A percentile compares a stretch with the other conserved stretches of the same genome.
These are phyloP conservation scores for Phalanger gymnotis DNA, from an alignment of 2,797 vertebrate species.

Conservation along the genomic window DNA sequence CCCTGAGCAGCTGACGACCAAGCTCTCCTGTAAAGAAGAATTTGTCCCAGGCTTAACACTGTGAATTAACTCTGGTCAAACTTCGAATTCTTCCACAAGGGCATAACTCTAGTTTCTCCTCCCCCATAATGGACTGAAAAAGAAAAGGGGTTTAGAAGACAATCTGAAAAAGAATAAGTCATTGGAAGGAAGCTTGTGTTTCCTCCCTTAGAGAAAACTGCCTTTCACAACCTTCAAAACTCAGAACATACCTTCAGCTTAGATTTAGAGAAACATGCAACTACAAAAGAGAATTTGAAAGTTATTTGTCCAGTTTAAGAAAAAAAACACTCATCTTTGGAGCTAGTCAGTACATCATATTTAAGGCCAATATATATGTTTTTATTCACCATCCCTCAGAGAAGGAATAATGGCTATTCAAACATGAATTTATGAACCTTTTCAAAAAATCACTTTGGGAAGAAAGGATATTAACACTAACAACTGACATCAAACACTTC, in stretches of 20 bases:
- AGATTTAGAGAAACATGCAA: not conserved
- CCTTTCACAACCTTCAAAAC: slow-evolving; percentile 6
- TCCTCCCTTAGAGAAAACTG: not conserved
- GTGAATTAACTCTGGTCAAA: slow-evolving; percentile 58
- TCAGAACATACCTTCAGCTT: not conserved
- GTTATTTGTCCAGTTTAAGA: not conserved
- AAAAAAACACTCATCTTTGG: not conserved
- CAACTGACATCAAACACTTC: not conserved
- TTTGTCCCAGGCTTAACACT: slow-evolving; percentile 55
- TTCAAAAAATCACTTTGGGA: not conserved
- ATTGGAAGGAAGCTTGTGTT: not conserved
- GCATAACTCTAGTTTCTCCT: slow-evolving; percentile 26
- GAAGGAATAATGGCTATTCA: not conserved
- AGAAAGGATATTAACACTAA: not conserved
- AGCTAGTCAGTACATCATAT: not conserved
- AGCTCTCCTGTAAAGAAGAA: slow-evolving; percentile 63
- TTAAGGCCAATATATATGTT: not conserved
- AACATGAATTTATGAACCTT: not conserved
- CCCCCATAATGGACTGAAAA: not conserved
- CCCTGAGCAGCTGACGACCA: slow-evolving; percentile 74
- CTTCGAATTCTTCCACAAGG: slow-evolving; percentile 35
- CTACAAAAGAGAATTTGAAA: slow-evolving; percentile 20
- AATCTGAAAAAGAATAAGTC: not conserved
- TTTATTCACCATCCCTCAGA: not conserved
- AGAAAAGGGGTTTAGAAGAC: slow-evolving; percentile 8